phyloP scores from a whole-genome alignment of 2,888 invertebrate genomes.

The Trichogramma dendrolimi region DNA sequence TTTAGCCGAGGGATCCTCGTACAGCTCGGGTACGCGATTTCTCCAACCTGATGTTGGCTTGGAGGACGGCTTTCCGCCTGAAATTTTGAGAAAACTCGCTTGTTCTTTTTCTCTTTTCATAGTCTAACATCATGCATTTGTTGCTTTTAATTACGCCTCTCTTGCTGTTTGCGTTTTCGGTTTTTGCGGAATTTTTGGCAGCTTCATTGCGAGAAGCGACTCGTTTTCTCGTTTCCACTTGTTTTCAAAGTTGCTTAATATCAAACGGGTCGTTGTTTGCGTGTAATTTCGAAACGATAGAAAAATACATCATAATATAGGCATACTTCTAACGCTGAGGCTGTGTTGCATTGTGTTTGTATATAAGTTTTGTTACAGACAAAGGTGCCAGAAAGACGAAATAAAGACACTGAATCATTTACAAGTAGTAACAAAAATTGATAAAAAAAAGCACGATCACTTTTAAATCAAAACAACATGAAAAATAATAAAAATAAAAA shows the following conservation, averaged over 20 bases:
- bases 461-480: conserved; percentile 31
- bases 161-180: not conserved
- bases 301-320: too few species aligned
- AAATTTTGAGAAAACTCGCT: conserved; percentile 48
- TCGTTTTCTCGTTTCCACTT: too few species aligned
- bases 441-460: conserved; percentile 31
- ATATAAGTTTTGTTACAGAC: too few species aligned
- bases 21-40: conserved; percentile 51
- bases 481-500: conserved; percentile 17
- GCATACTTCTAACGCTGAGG: too few species aligned
- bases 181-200: too few species aligned
- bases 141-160: not conserved
- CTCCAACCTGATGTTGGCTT: conserved; percentile 43
- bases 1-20: conserved; percentile 45
- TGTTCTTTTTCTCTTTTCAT: conserved; percentile 21
- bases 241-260: too few species aligned
- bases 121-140: not conserved
- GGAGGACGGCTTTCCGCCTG: conserved; percentile 42
- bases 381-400: not conserved
- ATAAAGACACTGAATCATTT: conserved; percentile 27
- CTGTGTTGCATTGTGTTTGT: too few species aligned
- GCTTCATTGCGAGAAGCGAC: too few species aligned
- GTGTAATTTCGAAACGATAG: too few species aligned
- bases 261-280: too few species aligned
- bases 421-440: conserved; percentile 27